Evolutionary conservation across 2,113 vertebrate species (phyloP), one percentile per base, ranked within the genome.

Genomic region (Myiagra hebetior): DNA sequence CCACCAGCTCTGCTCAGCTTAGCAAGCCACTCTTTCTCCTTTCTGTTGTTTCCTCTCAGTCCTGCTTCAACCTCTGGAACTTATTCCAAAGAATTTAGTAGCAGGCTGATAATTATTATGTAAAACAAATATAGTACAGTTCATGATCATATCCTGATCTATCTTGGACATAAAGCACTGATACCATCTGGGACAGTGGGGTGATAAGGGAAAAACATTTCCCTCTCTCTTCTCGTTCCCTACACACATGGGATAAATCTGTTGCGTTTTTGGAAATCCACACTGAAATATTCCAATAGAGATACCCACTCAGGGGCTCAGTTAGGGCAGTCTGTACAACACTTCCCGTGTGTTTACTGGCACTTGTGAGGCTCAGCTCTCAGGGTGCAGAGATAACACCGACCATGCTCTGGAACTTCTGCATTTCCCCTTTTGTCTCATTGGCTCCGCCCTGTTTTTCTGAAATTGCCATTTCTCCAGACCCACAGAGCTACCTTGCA

Each of bases 231-330:
- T 57, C 35, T 53, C 5, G 37, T 59, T 44, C 56, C 21, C 15
- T 5, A 15, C 3, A n/a, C 31, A 35, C 37, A 11, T 6, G 35
- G 2, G 2, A 39, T 22, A 46, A 33, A 76, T 10, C 24, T 83
- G 21, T 6, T 53, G 10, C 42, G 50, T 0, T 86, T 86, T 60
- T 44, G 24, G 31, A 80, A 80, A 73, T 23, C 41, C 11, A 0
- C 18, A 28, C 11, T 69, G 60, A 80, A 26, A 15, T 47, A 35
- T 68, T 64, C 33, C 39, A 55, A 3, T 24, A 23, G 18, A 68
- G 14, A 18, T 30, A 19, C 6, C 6, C 15, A 8, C 6, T 18
- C 0, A 8, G 14, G 52, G 31, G 4, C 31, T 50, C 6, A 33
- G 11, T 5, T 7, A 60, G 23, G 41, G 24, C 24, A 72, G 23